These are phyloP conservation scores for Dromaius novaehollandiae DNA, from an alignment of 2,113 vertebrate species.

Conservation along the genomic window DNA sequence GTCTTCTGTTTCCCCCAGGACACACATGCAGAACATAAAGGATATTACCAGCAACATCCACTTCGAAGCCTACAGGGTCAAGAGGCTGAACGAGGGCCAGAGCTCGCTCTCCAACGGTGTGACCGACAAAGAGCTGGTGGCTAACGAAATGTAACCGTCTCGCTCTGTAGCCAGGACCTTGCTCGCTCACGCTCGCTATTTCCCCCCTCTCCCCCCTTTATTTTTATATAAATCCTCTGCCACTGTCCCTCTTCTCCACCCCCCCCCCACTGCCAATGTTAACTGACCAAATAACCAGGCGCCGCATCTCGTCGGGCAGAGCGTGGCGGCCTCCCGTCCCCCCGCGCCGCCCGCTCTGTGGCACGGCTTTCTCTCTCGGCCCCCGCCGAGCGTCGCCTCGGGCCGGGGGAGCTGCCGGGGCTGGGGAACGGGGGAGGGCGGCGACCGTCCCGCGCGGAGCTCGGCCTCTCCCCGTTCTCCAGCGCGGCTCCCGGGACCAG, in stretches of 20 bases:
- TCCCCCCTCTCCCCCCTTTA: slow-evolving; percentile 16
- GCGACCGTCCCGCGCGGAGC: fast-evolving
- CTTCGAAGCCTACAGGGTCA: slow-evolving; percentile 95
- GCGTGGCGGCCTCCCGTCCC: neutral
- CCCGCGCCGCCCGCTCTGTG: neutral
- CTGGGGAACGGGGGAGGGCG: neutral
- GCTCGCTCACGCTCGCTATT: neutral
- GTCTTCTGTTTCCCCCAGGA: slow-evolving; percentile 75
- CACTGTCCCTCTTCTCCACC: neutral
- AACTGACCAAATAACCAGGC: slow-evolving; percentile 70
- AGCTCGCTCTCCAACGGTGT: slow-evolving; percentile 84
- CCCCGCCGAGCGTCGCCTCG: neutral
- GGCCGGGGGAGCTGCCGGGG: neutral
- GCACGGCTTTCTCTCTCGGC: neutral
- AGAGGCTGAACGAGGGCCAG: slow-evolving; percentile 91
- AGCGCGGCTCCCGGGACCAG: neutral
- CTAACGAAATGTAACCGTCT: slow-evolving; percentile 88
- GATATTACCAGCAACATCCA: slow-evolving; percentile 98
- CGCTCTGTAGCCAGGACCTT: slow-evolving; percentile 21
- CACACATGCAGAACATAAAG: slow-evolving; percentile 99
- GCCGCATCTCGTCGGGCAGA: neutral
- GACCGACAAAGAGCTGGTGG: slow-evolving; percentile 80
- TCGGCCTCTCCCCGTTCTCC: neutral
- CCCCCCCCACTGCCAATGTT: slow-evolving; percentile 32
- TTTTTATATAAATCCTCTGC: slow-evolving; percentile 66